Evolutionary conservation across 2,888 invertebrate genomes (phyloP).

Genomic region (Spatulosminthurus flaviceps): DNA sequence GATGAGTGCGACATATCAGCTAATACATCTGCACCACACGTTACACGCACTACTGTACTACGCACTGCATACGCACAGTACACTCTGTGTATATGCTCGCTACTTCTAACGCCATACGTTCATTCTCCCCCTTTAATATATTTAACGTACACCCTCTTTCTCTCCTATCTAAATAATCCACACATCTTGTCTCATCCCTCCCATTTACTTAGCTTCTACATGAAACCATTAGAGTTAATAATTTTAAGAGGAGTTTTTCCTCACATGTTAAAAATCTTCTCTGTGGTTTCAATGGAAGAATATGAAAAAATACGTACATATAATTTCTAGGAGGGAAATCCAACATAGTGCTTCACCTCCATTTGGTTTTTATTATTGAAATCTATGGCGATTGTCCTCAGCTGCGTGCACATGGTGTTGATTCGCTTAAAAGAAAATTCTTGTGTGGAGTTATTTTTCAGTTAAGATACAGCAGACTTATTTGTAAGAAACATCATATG

Average conservation of each 20-base stretch:
- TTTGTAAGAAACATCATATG: no score
- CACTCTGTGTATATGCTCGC: not conserved
- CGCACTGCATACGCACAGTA: not conserved
- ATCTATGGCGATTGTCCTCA: no score
- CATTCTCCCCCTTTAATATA: not conserved
- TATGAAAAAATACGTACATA: no score
- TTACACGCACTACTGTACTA: not conserved
- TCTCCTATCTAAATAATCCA: not conserved
- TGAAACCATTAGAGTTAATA: not conserved
- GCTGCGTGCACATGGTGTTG: no score
- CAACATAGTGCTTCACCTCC: no score
- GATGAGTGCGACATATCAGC: constrained; percentile 18
- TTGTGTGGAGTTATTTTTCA: no score
- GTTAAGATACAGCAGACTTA: no score
- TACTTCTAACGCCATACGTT: not conserved
- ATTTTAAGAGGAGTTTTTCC: not conserved
- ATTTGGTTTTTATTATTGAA: no score
- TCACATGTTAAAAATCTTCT: not conserved
- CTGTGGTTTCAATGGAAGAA: no score
- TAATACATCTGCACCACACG: not conserved
- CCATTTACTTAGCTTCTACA: constrained; percentile 7
- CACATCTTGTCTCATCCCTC: not conserved
- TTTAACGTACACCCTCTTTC: no score
- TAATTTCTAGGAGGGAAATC: no score
- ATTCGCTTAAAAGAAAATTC: no score